A percentile compares a stretch with the other conserved stretches of the same genome.
phyloP scores from a whole-genome alignment of 2,113 vertebrate species.

The Nanger granti region DNA sequence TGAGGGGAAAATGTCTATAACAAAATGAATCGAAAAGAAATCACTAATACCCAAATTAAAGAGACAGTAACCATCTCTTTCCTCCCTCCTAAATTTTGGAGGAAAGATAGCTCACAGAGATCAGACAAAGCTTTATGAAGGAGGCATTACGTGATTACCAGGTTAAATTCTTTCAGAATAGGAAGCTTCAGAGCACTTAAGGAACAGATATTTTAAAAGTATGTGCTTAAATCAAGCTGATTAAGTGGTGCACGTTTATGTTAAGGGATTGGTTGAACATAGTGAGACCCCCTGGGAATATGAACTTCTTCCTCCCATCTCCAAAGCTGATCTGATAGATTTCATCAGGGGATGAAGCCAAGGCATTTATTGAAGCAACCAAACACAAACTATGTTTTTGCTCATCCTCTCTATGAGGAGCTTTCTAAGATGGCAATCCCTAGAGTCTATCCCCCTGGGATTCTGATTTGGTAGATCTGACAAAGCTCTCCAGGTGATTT shows the following conservation, averaged over 20 bases:
- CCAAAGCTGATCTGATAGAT: neutral
- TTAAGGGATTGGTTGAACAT: neutral
- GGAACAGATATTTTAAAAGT: neutral
- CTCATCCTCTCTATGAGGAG: neutral
- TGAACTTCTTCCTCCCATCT: neutral
- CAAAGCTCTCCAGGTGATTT: neutral
- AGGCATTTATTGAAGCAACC: neutral
- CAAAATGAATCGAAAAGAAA: slow-evolving; percentile 3
- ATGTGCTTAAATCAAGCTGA: neutral
- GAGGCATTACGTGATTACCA: neutral
- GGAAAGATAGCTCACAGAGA: neutral
- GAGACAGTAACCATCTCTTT: neutral
- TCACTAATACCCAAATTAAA: neutral
- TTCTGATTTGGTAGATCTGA: neutral
- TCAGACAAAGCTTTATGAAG: neutral
- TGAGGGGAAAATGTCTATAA: neutral
- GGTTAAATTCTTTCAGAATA: neutral
- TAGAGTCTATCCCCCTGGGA: neutral
- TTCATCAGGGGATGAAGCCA: neutral
- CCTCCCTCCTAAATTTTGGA: neutral
- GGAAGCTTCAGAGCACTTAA: neutral
- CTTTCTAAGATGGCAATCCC: neutral
- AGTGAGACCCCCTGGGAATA: neutral
- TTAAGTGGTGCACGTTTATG: neutral
- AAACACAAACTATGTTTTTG: neutral